Evolutionary conservation across 2,888 invertebrate species (phyloP).

Genomic region (Parasteatoda lunata): DNA sequence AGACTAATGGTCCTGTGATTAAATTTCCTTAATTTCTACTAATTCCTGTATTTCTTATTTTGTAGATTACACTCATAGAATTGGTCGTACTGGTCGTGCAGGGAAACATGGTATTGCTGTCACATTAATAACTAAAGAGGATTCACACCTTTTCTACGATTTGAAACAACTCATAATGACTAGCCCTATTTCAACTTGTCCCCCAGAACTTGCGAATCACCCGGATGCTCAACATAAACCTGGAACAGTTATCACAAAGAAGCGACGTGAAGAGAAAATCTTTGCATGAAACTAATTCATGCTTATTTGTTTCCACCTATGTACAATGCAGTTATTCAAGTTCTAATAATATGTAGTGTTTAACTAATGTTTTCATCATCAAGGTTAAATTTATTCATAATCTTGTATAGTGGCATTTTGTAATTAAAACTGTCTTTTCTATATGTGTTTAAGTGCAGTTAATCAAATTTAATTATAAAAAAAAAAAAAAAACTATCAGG

Average conservation of each 20-base stretch:
- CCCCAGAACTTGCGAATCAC: slow-evolving; percentile 97
- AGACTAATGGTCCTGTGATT: too few relatives aligned
- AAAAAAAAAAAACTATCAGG: too few relatives aligned
- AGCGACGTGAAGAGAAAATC: slow-evolving; percentile 94
- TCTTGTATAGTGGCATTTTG: too few relatives aligned
- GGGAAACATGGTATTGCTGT: slow-evolving; percentile 98
- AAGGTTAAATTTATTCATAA: too few relatives aligned
- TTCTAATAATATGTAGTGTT: too few relatives aligned
- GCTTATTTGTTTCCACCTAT: too few relatives aligned
- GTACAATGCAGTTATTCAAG: too few relatives aligned
- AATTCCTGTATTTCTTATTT: slow-evolving; percentile 45
- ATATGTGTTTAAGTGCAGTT: too few relatives aligned
- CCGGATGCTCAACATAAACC: slow-evolving; percentile 99
- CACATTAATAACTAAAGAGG: slow-evolving; percentile 97
- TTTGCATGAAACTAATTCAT: slow-evolving; percentile 81
- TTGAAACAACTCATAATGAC: slow-evolving; percentile 91
- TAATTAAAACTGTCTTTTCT: too few relatives aligned
- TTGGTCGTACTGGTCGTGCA: slow-evolving; percentile 98
- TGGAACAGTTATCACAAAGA: slow-evolving; percentile 91
- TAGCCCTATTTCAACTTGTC: slow-evolving; percentile 95
- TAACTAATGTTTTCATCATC: too few relatives aligned
- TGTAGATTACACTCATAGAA: slow-evolving; percentile 94
- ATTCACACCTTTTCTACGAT: slow-evolving; percentile 95
- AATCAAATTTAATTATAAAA: too few relatives aligned
- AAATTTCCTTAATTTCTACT: too few relatives aligned